phyloP scores from a whole-genome alignment of 1,140 invertebrate species.

The Brachionus paranguensis region DNA sequence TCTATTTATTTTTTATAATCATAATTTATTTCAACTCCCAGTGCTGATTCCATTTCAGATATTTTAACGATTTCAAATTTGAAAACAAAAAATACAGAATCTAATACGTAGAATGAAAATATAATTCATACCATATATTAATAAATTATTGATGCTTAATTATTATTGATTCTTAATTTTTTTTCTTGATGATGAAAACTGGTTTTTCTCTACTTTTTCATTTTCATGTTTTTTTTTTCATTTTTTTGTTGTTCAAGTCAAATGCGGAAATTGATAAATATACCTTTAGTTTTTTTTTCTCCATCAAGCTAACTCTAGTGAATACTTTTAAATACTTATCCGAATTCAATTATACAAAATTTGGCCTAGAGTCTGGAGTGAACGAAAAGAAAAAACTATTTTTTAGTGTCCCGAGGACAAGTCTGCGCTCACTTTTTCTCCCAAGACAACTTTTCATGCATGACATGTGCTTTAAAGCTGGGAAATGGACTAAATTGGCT shows the following conservation, averaged over 20 bases:
- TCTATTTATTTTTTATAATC: background rate
- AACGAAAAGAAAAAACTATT: background rate
- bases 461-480: background rate
- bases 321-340: background rate
- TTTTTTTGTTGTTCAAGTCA: background rate
- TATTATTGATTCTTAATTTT: constrained; percentile 20
- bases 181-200: constrained; percentile 9
- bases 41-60: constrained; percentile 13
- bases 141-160: constrained; percentile 36
- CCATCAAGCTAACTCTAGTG: background rate
- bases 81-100: constrained; percentile 18
- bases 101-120: background rate
- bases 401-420: background rate
- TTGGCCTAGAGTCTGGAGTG: background rate
- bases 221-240: background rate
- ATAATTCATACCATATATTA: constrained; percentile 1
- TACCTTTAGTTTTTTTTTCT: background rate
- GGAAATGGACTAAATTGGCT: background rate
- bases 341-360: background rate
- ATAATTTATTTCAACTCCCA: constrained; percentile 9
- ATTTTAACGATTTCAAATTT: background rate
- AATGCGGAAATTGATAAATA: background rate
- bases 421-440: background rate
- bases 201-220: background rate
- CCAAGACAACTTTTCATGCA: background rate